These are phyloP conservation scores for Chrysopa pallens DNA, from an alignment of 1,140 invertebrate genomes.

Conservation along the genomic window DNA sequence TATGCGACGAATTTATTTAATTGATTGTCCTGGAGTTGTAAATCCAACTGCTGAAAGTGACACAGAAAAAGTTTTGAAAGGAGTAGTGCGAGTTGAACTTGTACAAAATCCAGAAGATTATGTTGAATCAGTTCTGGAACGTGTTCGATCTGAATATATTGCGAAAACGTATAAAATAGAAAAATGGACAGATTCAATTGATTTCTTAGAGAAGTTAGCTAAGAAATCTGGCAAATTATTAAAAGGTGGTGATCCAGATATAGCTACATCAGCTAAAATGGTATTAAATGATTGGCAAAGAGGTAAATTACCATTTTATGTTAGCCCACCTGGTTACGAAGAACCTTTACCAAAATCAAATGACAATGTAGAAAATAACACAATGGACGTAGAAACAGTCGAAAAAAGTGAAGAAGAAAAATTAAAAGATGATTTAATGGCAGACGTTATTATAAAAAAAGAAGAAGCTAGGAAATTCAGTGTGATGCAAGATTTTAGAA, in stretches of 20 bases:
- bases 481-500: slow-evolving; percentile 60
- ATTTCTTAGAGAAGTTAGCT: slow-evolving; percentile 89
- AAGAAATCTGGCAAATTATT: slow-evolving; percentile 72
- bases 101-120: slow-evolving; percentile 92
- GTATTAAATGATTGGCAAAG: slow-evolving; percentile 98
- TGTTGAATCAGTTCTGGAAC: slow-evolving; percentile 65
- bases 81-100: slow-evolving; percentile 88
- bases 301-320: slow-evolving; percentile 91
- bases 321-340: slow-evolving; percentile 63
- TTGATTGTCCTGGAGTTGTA: slow-evolving; percentile 98
- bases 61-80: slow-evolving; percentile 91
- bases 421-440: neutral
- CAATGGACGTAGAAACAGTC: slow-evolving; percentile 5
- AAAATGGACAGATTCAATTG: slow-evolving; percentile 57
- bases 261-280: slow-evolving; percentile 77
- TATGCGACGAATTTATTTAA: slow-evolving; percentile 93
- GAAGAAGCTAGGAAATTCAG: slow-evolving; percentile 24
- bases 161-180: slow-evolving; percentile 79
- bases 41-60: slow-evolving; percentile 86
- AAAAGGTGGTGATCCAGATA: slow-evolving; percentile 92
- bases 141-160: slow-evolving; percentile 82
- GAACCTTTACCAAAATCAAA: slow-evolving; percentile 28
- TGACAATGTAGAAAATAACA: slow-evolving; percentile 9
- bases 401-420: slow-evolving; percentile 14
- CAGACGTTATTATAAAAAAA: slow-evolving; percentile 7